phyloP scores from a whole-genome alignment of 1,140 invertebrate species.

The Danaus plexippus region DNA sequence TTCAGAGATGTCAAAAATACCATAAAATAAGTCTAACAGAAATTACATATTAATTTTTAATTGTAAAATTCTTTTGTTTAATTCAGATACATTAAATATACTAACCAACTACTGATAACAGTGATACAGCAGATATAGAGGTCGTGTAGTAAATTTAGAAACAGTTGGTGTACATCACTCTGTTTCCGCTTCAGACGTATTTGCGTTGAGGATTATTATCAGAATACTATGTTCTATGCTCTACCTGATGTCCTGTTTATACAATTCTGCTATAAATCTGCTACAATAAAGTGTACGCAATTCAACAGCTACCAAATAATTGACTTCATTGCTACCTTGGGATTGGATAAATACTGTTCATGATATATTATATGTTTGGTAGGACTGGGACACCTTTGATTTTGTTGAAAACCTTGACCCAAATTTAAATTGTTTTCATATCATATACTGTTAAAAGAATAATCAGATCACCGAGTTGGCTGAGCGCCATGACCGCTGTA shows the following conservation, averaged over 20 bases:
- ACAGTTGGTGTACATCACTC: conserved; percentile 24
- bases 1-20: no score
- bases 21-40: no score
- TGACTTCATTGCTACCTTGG: no score
- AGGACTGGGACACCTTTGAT: not conserved
- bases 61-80: no score
- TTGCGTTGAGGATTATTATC: conserved; percentile 14
- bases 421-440: conserved; percentile 27
- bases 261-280: conserved; percentile 3
- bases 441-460: conserved; percentile 20
- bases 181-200: conserved; percentile 17
- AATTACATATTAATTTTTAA: no score
- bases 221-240: conserved; percentile 1
- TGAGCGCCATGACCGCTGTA: conserved; percentile 28
- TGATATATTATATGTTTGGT: no score
- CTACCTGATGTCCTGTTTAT: conserved; percentile 2
- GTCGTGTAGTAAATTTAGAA: conserved; percentile 25
- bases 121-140: conserved; percentile 23
- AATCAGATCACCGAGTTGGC: conserved; percentile 41
- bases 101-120: conserved; percentile 16
- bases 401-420: conserved; percentile 14
- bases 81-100: no score
- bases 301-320: no score
- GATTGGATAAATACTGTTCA: no score
- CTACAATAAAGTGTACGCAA: not conserved